phyloP scores from a whole-genome alignment of 2,888 invertebrate species.

The Thumatha senex region DNA sequence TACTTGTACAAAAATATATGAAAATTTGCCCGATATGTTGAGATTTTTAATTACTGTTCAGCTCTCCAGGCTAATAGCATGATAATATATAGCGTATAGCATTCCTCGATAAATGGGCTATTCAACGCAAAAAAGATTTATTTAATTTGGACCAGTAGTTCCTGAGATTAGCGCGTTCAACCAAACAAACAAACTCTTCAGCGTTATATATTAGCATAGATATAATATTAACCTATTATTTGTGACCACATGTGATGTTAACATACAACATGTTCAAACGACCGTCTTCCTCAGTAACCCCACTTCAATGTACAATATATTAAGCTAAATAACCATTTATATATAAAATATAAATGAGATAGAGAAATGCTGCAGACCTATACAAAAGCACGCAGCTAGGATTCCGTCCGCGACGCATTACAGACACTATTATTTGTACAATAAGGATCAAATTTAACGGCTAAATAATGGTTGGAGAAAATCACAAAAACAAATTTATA shows the following conservation, averaged over 20 bases:
- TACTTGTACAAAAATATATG: too few relatives aligned
- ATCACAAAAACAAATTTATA: slow-evolving; percentile 15
- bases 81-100: too few relatives aligned
- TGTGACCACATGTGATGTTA: slow-evolving; percentile 6
- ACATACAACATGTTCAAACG: slow-evolving; percentile 12
- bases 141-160: too few relatives aligned
- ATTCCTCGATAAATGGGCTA: too few relatives aligned
- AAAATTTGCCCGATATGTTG: too few relatives aligned
- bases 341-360: slow-evolving; percentile 31
- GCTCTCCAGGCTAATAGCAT: too few relatives aligned
- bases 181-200: too few relatives aligned
- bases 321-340: slow-evolving; percentile 37
- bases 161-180: too few relatives aligned
- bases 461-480: too few relatives aligned
- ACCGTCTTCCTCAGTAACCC: slow-evolving; percentile 2
- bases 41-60: too few relatives aligned
- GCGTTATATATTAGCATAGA: too few relatives aligned
- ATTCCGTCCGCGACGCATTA: slow-evolving; percentile 29
- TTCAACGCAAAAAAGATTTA: too few relatives aligned
- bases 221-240: background rate
- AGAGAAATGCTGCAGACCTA: slow-evolving; percentile 19
- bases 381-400: slow-evolving; percentile 17
- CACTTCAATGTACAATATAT: slow-evolving; percentile 37
- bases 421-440: slow-evolving; percentile 26
- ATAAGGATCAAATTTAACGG: slow-evolving; percentile 20